Base-by-base conservation (phyloP, 2,888 invertebrate genomes). In the Amiota communis region DNA sequence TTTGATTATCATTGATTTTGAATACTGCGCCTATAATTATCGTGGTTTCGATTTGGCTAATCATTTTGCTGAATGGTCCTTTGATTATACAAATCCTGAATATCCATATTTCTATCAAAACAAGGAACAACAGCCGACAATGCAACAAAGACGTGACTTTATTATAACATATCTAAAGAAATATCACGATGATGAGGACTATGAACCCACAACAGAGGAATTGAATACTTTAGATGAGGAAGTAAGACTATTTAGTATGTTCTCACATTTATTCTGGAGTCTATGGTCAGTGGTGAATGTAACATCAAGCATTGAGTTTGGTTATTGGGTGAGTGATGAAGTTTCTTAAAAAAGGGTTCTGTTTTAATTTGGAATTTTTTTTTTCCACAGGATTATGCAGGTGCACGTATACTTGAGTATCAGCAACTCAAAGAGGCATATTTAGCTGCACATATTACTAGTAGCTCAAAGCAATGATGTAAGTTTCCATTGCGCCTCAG, bases 1-100 rank as follows among this genome's bases (percentile, higher is more conserved):
- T 77, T 89, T 97, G 49, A 94, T 95, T 15, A 91, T 97, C 47
- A 97, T 96, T 85, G 98, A 98, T 88, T 98, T 96, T 88, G 98
- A 98, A 90, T 98, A 98, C 87, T 97, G 97, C 89, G 96, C 97
- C 0, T 98, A 98, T 90, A 98, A 98, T 88, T 96, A 96, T 83
- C 92, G 98, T 70, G 97, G 95, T 0, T 98, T 97, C 89, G 98
- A 98, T 89, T 91, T 98, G 69, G 98, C 98, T 3, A 98, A 98
- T 90, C 98, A 98, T 86, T 97, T 98, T 88, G 92, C 96, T 77
- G 98, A 98, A 88, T 97, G 97, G 96, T 93, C 93, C 1, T 96
- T 96, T 87, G 96, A 98, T 87, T 98, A 98, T 89, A 96, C 94
- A 0, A 93, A 93, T 74, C 92, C 93, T 0, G 91, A 93, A 49